Conservation (phyloP, 1,140 invertebrate species). For the Drosophila equinoxialis region DNA sequence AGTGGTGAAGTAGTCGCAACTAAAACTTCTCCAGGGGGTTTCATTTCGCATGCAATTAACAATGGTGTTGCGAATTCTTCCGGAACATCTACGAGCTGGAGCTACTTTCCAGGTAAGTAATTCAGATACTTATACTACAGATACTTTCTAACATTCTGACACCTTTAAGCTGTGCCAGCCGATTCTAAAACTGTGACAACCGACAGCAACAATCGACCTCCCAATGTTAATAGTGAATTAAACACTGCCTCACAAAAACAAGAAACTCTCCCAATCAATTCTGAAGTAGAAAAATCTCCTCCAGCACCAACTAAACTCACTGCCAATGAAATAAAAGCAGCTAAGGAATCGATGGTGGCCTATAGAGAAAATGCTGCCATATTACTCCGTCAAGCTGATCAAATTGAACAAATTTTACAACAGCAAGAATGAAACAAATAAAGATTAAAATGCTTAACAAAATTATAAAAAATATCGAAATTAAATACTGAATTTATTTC, state of each 20-base stretch:
- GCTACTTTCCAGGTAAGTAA: neutral
- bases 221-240: neutral
- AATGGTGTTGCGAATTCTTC: neutral
- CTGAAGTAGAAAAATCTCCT: neutral
- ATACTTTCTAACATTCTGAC: neutral
- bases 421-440: neutral
- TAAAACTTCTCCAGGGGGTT: neutral
- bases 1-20: neutral
- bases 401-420: conserved; percentile 1
- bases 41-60: neutral
- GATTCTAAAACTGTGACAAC: neutral
- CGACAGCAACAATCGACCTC: neutral
- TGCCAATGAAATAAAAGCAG: neutral
- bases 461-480: neutral
- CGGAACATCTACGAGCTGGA: neutral
- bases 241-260: neutral
- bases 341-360: neutral
- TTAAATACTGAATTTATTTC: neutral
- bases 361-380: neutral
- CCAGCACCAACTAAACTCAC: neutral
- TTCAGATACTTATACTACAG: neutral
- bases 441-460: neutral
- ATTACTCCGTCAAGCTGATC: neutral
- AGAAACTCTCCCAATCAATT: neutral
- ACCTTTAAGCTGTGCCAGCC: neutral